phyloP scores from a whole-genome alignment of 2,797 vertebrate genomes.

The Pygocentrus nattereri region DNA sequence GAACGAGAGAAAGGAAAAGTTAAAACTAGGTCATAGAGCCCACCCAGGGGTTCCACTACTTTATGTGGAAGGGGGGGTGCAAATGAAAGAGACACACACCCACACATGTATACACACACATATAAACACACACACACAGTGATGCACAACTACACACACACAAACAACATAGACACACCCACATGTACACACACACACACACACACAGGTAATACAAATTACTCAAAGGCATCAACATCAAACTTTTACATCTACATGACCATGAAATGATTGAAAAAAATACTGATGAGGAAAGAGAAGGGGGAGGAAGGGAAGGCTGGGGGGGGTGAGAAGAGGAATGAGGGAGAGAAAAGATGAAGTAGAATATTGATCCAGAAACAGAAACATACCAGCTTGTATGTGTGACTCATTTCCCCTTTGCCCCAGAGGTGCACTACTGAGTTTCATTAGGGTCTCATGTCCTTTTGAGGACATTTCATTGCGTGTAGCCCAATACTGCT shows the following conservation, averaged over 20 bases:
- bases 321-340: not conserved
- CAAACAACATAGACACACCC: not conserved
- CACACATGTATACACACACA: slow-evolving; percentile 28
- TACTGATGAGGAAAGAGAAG: no score
- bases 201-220: slow-evolving; percentile 37
- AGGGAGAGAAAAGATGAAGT: not conserved
- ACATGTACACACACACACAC: slow-evolving; percentile 22
- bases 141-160: not conserved
- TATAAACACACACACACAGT: not conserved
- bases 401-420: slow-evolving; percentile 48
- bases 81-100: slow-evolving; percentile 15
- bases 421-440: slow-evolving; percentile 22
- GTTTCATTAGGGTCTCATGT: slow-evolving; percentile 25
- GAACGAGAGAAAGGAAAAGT: slow-evolving; percentile 57
- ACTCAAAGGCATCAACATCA: slow-evolving; percentile 6
- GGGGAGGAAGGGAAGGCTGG: not conserved
- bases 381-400: slow-evolving; percentile 23
- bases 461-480: no score
- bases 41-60: slow-evolving; percentile 79
- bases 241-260: not conserved
- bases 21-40: slow-evolving; percentile 81
- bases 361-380: slow-evolving; percentile 33
- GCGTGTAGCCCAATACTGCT: no score
- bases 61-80: slow-evolving; percentile 26
- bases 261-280: no score